These are phyloP conservation scores for Panzeria rudis DNA, from an alignment of 2,888 invertebrate species.

Conservation along the genomic window DNA sequence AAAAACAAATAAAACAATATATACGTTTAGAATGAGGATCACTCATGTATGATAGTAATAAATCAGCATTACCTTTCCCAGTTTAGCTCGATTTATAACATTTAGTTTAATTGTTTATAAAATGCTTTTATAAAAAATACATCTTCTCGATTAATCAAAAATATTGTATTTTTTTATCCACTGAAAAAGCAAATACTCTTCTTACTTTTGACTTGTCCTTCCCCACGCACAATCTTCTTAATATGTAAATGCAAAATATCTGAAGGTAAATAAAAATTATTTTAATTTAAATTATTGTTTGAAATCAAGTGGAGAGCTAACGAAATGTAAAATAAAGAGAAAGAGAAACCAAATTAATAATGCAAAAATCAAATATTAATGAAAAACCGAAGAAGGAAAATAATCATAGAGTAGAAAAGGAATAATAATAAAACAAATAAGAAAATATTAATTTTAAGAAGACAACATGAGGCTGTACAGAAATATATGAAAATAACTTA, in stretches of 20 bases:
- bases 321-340: neutral
- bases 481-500: neutral
- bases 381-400: conserved; percentile 25
- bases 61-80: neutral
- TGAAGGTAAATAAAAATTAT: conserved; percentile 52
- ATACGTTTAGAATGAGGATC: too few relatives aligned
- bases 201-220: neutral
- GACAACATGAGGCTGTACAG: neutral
- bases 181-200: neutral
- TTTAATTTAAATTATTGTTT: conserved; percentile 53
- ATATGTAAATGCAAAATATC: conserved; percentile 17
- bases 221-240: neutral
- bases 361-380: conserved; percentile 53
- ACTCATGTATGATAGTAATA: too few relatives aligned
- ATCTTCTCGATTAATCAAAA: neutral
- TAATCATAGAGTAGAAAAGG: neutral
- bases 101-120: neutral
- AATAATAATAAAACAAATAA: neutral
- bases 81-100: neutral
- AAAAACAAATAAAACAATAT: too few relatives aligned
- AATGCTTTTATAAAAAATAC: neutral
- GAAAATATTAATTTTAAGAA: neutral
- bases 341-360: conserved; percentile 30
- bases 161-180: too few relatives aligned
- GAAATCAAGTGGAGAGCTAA: conserved; percentile 20